phyloP scores from a whole-genome alignment of 2,888 invertebrate species.

The Dasypogon diadema region DNA sequence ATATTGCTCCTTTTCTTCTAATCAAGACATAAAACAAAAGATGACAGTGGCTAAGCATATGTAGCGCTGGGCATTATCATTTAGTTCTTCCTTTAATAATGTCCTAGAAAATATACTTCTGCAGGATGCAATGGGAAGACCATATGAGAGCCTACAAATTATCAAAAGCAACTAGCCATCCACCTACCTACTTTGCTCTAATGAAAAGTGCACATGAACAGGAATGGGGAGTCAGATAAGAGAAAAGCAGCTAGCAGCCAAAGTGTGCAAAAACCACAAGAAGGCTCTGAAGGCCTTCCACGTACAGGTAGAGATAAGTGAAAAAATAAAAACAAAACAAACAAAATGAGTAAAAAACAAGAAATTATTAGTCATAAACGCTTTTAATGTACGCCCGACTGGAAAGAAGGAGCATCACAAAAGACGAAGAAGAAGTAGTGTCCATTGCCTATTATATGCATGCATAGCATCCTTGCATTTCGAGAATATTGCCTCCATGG shows the following conservation, averaged over 20 bases:
- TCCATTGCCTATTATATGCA: conserved; percentile 20
- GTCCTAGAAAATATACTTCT: conserved; percentile 30
- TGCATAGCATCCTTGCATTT: background rate
- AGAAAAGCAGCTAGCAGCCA: background rate
- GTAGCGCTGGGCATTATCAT: conserved; percentile 5
- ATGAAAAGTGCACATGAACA: conserved; percentile 37
- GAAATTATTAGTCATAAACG: conserved; percentile 47
- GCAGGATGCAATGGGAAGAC: conserved; percentile 6
- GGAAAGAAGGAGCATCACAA: conserved; percentile 12
- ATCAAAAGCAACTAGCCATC: conserved; percentile 46
- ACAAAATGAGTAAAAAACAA: conserved; percentile 33
- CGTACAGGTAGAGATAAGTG: conserved; percentile 27
- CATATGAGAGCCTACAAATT: conserved; percentile 42
- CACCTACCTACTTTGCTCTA: conserved; percentile 45
- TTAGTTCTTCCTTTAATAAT: conserved; percentile 41
- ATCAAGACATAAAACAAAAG: conserved; percentile 44
- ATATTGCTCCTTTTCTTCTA: conserved; percentile 37
- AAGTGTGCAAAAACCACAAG: conserved; percentile 32
- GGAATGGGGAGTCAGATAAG: background rate
- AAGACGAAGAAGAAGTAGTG: conserved; percentile 21
- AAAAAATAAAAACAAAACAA: conserved; percentile 33
- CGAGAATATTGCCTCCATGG: conserved; percentile 27
- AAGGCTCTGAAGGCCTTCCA: conserved; percentile 6
- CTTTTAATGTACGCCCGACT: conserved; percentile 34
- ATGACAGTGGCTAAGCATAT: conserved; percentile 41